These are phyloP conservation scores for Hedya salicella DNA, from an alignment of 2,888 invertebrate species.

Conservation along the genomic window DNA sequence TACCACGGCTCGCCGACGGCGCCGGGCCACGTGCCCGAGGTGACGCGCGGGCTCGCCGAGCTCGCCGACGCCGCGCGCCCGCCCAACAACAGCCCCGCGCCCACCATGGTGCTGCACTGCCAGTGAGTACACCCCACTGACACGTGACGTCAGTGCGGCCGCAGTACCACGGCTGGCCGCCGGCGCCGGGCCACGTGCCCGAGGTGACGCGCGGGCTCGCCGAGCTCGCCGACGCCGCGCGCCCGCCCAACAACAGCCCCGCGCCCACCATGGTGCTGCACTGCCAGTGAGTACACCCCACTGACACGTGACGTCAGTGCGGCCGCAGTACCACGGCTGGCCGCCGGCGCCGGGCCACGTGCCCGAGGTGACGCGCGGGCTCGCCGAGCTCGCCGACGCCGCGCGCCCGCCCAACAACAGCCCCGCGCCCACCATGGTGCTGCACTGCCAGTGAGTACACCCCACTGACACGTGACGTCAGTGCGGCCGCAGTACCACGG, in stretches of 20 bases:
- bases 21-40: constrained; percentile 92
- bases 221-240: constrained; percentile 74
- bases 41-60: constrained; percentile 21
- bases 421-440: constrained; percentile 89
- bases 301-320: constrained; percentile 89
- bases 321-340: constrained; percentile 96
- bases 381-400: constrained; percentile 70
- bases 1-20: constrained; percentile 97
- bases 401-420: constrained; percentile 54
- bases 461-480: constrained; percentile 87
- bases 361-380: constrained; percentile 78
- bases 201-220: constrained; percentile 56
- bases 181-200: constrained; percentile 92
- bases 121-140: constrained; percentile 86
- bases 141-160: neutral
- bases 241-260: constrained; percentile 52
- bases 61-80: constrained; percentile 75
- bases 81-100: constrained; percentile 62
- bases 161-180: neutral
- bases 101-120: constrained; percentile 95
- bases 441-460: constrained; percentile 90
- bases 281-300: constrained; percentile 86
- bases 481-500: constrained; percentile 96
- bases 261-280: constrained; percentile 93
- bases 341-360: constrained; percentile 95